Evolutionary conservation across 1,140 invertebrate species (phyloP), one percentile per base, ranked within the genome.

Genomic region (Phymastichus coffea): DNA sequence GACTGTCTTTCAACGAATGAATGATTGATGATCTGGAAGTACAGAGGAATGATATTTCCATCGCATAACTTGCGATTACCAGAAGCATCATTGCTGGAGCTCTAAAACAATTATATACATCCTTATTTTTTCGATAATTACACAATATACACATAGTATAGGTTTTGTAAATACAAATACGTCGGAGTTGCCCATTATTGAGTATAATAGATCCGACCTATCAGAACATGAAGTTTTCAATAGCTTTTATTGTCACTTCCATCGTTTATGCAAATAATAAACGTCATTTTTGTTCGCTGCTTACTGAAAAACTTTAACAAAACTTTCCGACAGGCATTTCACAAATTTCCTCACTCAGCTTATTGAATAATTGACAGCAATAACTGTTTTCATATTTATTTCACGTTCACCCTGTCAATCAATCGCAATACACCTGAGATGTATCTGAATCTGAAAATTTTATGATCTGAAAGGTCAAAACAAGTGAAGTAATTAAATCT

Each of bases 221-320:
- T 53, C 49, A 53, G 57, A 59, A 53, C 48, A 59, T 53, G 48
- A 1, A 33, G n/a, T n/a, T n/a, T n/a, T n/a, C n/a, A n/a, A n/a
- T n/a, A n/a, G n/a, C n/a, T n/a, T n/a, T n/a, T n/a, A n/a, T n/a
- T n/a, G n/a, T n/a, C n/a, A n/a, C n/a, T n/a, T n/a, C n/a, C n/a
- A n/a, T n/a, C n/a, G n/a, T n/a, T n/a, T n/a, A n/a, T n/a, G n/a
- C n/a, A n/a, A n/a, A n/a, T n/a, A n/a, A n/a, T n/a, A n/a, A n/a
- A n/a, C n/a, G n/a, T n/a, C n/a, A n/a, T n/a, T n/a, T n/a, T n/a
- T n/a, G n/a, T n/a, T n/a, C n/a, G n/a, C n/a, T n/a, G n/a, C n/a
- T n/a, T n/a, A n/a, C n/a, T n/a, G n/a, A n/a, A n/a, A n/a, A n/a
- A n/a, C n/a, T n/a, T n/a, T n/a, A n/a, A n/a, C n/a, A n/a, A n/a